Percentiles rank a stretch among this genome's conserved stretches.
Evolutionary conservation across 92 coral and sea anemone genomes (phyloP).

Genomic region (Parazoanthus swiftii): DNA sequence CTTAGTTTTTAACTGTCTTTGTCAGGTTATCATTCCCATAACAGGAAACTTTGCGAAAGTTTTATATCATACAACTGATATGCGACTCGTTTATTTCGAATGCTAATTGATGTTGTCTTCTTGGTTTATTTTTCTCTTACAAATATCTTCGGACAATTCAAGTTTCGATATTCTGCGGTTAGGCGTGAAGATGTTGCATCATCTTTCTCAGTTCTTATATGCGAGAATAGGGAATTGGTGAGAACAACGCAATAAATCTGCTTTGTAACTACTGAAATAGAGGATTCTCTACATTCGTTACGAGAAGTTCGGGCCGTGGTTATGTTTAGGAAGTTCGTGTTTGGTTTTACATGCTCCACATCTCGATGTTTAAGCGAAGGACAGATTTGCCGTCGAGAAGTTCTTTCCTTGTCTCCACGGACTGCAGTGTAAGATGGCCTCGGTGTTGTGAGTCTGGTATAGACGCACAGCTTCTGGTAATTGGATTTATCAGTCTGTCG

Average conservation of each 20-base stretch:
- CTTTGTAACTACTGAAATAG: not conserved
- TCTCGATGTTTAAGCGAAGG: not conserved
- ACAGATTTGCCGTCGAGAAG: not conserved
- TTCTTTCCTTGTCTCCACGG: not conserved
- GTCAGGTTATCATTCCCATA: not conserved
- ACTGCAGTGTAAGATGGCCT: not conserved
- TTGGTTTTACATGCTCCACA: not conserved
- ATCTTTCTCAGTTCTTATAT: not conserved
- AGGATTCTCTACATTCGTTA: not conserved
- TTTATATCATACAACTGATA: not conserved
- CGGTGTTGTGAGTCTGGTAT: conserved; percentile 1
- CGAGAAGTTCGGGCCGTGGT: not conserved
- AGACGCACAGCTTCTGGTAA: conserved; percentile 9
- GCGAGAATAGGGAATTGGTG: not conserved
- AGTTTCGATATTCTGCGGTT: not conserved
- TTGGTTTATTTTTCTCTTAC: not conserved
- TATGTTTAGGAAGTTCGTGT: not conserved
- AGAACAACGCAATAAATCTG: not conserved
- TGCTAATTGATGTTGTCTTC: not conserved
- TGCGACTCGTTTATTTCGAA: not conserved
- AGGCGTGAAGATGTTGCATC: not conserved
- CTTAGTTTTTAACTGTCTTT: not conserved
- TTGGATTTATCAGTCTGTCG: not conserved
- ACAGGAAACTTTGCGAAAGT: not conserved
- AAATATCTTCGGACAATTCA: not conserved